Percentiles rank a stretch among this genome's conserved stretches.
phyloP scores from a whole-genome alignment of 2,888 invertebrate genomes.

The Encarsia formosa region DNA sequence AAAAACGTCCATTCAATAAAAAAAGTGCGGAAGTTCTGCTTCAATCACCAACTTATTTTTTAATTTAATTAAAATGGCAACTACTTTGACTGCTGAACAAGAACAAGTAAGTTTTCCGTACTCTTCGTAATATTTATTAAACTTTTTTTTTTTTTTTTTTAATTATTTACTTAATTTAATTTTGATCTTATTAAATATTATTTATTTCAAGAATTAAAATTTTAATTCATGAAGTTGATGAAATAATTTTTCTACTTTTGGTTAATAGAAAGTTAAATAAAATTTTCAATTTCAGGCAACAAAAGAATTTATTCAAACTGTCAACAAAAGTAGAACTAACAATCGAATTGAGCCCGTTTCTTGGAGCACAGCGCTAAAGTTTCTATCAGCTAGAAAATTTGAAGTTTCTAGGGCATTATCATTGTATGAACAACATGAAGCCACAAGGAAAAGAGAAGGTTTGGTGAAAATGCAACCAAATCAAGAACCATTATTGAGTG shows the following conservation, averaged over 20 bases:
- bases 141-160: too few relatives aligned
- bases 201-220: too few relatives aligned
- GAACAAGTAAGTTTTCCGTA: slow-evolving; percentile 70
- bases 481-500: slow-evolving; percentile 77
- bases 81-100: slow-evolving; percentile 72
- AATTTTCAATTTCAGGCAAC: slow-evolving; percentile 65
- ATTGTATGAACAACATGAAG: slow-evolving; percentile 90
- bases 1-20: too few relatives aligned
- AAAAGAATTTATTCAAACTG: slow-evolving; percentile 74
- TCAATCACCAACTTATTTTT: too few relatives aligned
- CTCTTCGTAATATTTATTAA: not conserved
- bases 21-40: too few relatives aligned
- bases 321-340: slow-evolving; percentile 62
- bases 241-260: too few relatives aligned
- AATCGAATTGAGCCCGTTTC: slow-evolving; percentile 60
- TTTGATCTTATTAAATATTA: too few relatives aligned
- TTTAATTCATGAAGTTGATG: too few relatives aligned
- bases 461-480: slow-evolving; percentile 79
- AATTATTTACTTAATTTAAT: too few relatives aligned
- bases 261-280: too few relatives aligned
- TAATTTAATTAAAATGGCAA: slow-evolving; percentile 66
- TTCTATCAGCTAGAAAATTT: slow-evolving; percentile 90
- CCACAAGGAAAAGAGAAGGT: slow-evolving; percentile 81
- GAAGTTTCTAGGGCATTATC: slow-evolving; percentile 85
- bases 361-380: slow-evolving; percentile 88